Base-by-base conservation (phyloP, 2,797 vertebrate species). In the Masticophis lateralis region DNA sequence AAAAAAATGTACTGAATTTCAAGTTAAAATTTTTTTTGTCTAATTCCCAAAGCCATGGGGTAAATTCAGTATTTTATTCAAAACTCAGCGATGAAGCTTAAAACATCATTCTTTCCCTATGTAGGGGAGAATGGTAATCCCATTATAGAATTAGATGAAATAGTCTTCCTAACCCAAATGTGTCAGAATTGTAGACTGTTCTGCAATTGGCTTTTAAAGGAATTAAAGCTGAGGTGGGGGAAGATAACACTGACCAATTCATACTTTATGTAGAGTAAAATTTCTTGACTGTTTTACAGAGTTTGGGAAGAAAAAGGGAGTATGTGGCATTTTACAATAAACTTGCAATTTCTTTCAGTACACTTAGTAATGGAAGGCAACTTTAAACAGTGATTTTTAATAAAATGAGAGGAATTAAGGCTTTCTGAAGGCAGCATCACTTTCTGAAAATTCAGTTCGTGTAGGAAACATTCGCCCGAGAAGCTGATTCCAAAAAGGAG, bases 341-440 rank as follows among this genome's bases (percentile, higher is more conserved):
- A 66, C 95, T 94, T 94, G 96, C 95, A 95, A n/a, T 93, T 96
- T 96, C 91, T 96, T 97, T 96, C 92, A 94, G 91, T 53, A 89
- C 88, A 90, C 96, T 96, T 53, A n/a, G 79, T 96, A 97, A 97
- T 97, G 97, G 93, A 97, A 97, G 94, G 95, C 25, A 18, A 66
- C n/a, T 90, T 88, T 88, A 59, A 25, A 87, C 9, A 56, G 32
- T 55, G 87, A 2, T 59, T 37, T 88, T 59, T 37, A 88, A 59
- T n/a, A 59, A 20, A 37, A 88, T 32, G 56, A 57, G 22, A 59
- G 56, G n/a, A 59, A 83, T 83, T 74, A 9, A 2, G n/a, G 6
- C n/a, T 74, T 74, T 74, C 66, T 74, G 66, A 37, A 37, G 32
- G 6, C n/a, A 74, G n/a, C n/a, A 8, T 74, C n/a, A 18, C n/a